Evolutionary conservation across 2,113 vertebrate species (phyloP).

Genomic region (Hiodon tergisus): DNA sequence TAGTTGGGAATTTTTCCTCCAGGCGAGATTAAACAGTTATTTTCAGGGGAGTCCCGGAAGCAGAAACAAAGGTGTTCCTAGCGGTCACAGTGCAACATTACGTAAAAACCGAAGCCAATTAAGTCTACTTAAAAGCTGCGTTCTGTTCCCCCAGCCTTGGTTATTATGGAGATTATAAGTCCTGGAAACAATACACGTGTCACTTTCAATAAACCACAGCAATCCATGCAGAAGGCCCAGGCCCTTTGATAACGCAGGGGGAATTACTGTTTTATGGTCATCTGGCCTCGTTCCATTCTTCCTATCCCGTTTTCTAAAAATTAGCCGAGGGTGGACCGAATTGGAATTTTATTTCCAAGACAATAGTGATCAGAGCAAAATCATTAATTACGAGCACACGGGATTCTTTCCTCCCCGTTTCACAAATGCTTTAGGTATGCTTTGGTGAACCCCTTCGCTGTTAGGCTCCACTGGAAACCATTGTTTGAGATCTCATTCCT

Average conservation of each 20-base stretch:
- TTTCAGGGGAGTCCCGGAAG: constrained; percentile 70
- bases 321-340: constrained; percentile 63
- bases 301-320: constrained; percentile 34
- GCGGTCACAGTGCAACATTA: constrained; percentile 69
- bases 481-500: constrained; percentile 33
- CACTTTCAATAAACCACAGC: constrained; percentile 77
- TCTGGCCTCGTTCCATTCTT: constrained; percentile 69
- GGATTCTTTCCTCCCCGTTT: constrained; percentile 33
- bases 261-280: constrained; percentile 72
- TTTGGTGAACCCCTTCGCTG: constrained; percentile 42
- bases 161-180: constrained; percentile 81
- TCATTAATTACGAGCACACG: constrained; percentile 62
- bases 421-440: constrained; percentile 37
- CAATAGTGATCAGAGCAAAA: constrained; percentile 49
- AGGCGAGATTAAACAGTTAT: constrained; percentile 81
- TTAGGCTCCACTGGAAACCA: constrained; percentile 39
- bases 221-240: constrained; percentile 80
- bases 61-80: constrained; percentile 74
- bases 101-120: constrained; percentile 80
- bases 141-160: constrained; percentile 73
- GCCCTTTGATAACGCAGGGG: constrained; percentile 61
- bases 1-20: constrained; percentile 80
- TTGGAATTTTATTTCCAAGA: constrained; percentile 49
- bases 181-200: constrained; percentile 86
- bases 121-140: constrained; percentile 77